phyloP scores from a whole-genome alignment of 1,140 invertebrate genomes.

The Heterodera schachtii region DNA sequence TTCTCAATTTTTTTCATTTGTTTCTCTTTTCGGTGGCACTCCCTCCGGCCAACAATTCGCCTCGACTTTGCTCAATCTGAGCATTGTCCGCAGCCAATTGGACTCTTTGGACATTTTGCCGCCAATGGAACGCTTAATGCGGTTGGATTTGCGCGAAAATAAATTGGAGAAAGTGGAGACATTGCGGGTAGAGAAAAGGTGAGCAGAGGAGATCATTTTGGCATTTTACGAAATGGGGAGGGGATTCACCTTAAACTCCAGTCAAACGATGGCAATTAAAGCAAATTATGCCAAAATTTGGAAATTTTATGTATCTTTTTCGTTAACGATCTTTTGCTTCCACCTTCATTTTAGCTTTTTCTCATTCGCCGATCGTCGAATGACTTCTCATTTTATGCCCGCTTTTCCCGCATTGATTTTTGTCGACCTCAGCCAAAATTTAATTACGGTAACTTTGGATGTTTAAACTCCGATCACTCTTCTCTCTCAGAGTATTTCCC shows the following conservation, averaged over 20 bases:
- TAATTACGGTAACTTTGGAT: conserved; percentile 7
- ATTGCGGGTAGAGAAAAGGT: background rate
- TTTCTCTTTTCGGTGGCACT: conserved; percentile 11
- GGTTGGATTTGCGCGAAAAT: conserved; percentile 13
- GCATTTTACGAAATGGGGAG: too few relatives aligned
- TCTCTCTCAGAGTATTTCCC: conserved; percentile 28
- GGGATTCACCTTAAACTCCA: too few relatives aligned
- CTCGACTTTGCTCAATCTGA: conserved; percentile 15
- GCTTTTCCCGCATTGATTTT: conserved; percentile 27
- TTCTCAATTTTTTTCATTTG: background rate
- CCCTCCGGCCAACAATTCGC: conserved; percentile 18
- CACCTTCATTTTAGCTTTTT: too few relatives aligned
- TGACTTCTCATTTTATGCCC: background rate
- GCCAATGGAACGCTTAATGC: conserved; percentile 18
- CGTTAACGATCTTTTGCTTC: too few relatives aligned
- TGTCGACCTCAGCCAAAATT: conserved; percentile 30
- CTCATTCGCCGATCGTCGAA: background rate
- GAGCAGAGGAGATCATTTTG: background rate
- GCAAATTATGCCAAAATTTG: too few relatives aligned
- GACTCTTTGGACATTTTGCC: conserved; percentile 20
- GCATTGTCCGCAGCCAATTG: conserved; percentile 21
- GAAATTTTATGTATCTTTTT: too few relatives aligned
- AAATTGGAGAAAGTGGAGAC: conserved; percentile 6
- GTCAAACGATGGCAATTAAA: too few relatives aligned
- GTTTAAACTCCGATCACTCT: conserved; percentile 13